These are phyloP conservation scores for Megaceryle alcyon DNA, from an alignment of 2,797 vertebrate species.

Conservation along the genomic window DNA sequence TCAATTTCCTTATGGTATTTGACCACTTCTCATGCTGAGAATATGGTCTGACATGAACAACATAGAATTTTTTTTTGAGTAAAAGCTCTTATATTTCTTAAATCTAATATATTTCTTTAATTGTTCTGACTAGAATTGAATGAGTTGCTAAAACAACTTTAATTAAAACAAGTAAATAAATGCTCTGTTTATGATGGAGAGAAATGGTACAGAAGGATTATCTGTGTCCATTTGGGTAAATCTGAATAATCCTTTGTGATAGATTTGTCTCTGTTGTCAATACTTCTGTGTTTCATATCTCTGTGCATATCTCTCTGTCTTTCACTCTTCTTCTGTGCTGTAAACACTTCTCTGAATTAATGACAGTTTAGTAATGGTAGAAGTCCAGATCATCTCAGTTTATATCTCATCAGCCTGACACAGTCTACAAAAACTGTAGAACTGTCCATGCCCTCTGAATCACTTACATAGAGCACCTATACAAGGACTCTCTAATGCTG, in stretches of 20 bases:
- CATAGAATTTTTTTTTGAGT: neutral
- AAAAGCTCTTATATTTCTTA: neutral
- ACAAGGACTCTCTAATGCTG: neutral
- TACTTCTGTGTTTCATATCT: neutral
- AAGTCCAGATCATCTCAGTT: neutral
- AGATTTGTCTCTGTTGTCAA: neutral
- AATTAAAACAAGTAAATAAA: neutral
- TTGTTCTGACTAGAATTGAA: neutral
- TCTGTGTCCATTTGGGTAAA: neutral
- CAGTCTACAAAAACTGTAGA: neutral
- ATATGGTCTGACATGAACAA: neutral
- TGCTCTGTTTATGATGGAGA: neutral
- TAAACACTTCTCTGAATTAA: neutral
- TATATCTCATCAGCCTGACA: neutral
- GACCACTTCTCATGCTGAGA: neutral
- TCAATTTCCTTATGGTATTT: neutral
- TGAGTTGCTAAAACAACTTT: neutral
- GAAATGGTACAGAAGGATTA: neutral
- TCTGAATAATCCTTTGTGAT: neutral
- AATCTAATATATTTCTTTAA: neutral
- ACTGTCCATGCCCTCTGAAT: neutral
- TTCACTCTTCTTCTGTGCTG: neutral
- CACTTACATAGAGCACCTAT: accelerated
- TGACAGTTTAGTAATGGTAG: neutral
- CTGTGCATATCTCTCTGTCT: neutral